Evolutionary conservation across 2,113 vertebrate species (phyloP).

Genomic region (Chaenogobius annularis): DNA sequence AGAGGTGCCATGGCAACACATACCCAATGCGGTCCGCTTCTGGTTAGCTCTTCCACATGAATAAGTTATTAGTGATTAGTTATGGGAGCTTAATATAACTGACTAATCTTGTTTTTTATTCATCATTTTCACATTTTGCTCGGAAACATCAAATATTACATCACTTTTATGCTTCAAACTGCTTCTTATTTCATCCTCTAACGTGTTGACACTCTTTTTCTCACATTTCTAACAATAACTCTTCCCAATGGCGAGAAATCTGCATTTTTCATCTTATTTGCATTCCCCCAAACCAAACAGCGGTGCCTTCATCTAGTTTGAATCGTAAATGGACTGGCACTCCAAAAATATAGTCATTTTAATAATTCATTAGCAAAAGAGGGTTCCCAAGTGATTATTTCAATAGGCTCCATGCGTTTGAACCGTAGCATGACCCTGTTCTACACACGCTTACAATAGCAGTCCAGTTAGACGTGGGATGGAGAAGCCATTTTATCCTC

Average conservation of each 20-base stretch:
- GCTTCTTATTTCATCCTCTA: neutral
- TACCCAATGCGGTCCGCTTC: neutral
- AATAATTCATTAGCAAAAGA: constrained; percentile 53
- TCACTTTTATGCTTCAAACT: neutral
- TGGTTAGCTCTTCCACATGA: neutral
- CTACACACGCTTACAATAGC: neutral
- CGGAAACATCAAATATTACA: neutral
- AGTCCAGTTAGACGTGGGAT: neutral
- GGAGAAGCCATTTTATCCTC: neutral
- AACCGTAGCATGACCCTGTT: neutral
- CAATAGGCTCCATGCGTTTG: neutral
- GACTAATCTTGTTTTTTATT: neutral
- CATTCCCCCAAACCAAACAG: constrained; percentile 33
- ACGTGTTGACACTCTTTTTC: constrained; percentile 7
- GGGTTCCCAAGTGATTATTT: constrained; percentile 14
- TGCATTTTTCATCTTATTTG: constrained; percentile 20
- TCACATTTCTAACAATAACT: constrained; percentile 17
- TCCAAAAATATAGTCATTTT: constrained; percentile 43
- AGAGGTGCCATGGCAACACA: neutral
- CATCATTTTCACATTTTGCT: neutral
- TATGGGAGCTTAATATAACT: neutral
- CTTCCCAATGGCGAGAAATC: neutral
- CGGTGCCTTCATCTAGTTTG: constrained; percentile 21
- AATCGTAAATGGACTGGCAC: constrained; percentile 49
- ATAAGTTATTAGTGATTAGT: constrained; percentile 7